Evolutionary conservation across 2,113 vertebrate species (phyloP).

Genomic region (Nesogale talazaci): DNA sequence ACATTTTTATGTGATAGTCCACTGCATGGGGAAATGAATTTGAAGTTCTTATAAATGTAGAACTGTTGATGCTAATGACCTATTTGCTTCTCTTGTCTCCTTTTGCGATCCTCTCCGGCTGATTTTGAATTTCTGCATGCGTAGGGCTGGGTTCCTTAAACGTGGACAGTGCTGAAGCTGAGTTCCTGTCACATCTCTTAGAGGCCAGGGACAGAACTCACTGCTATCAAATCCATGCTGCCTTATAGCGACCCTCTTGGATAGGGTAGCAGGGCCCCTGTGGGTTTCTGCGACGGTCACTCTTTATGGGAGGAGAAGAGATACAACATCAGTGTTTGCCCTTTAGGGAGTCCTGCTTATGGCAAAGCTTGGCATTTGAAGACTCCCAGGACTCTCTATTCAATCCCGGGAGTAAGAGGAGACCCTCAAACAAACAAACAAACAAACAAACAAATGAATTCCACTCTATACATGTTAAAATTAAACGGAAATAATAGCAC

Average conservation of each 20-base stretch:
- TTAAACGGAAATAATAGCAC: neutral
- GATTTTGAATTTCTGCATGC: conserved; percentile 21
- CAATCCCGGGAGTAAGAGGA: neutral
- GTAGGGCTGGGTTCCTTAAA: neutral
- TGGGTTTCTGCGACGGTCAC: no score
- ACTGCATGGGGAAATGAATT: neutral
- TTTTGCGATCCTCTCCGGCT: neutral
- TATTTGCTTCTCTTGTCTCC: neutral
- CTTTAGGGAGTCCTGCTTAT: conserved; percentile 27
- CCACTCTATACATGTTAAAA: neutral
- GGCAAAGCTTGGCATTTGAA: neutral
- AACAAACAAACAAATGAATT: neutral
- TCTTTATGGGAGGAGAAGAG: neutral
- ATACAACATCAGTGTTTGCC: conserved; percentile 11
- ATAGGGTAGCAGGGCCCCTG: no score
- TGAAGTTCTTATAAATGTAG: conserved; percentile 43
- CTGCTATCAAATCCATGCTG: no score
- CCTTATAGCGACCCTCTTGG: no score
- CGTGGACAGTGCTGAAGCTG: neutral
- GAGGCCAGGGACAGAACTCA: neutral
- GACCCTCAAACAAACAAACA: neutral
- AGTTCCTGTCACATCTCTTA: neutral
- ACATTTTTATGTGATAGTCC: neutral
- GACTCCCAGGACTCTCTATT: neutral
- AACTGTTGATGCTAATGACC: neutral